Percentiles rank a stretch among this genome's conserved stretches.
Conservation (phyloP, 1,140 invertebrate genomes). For the Potamilus streckersoni region DNA sequence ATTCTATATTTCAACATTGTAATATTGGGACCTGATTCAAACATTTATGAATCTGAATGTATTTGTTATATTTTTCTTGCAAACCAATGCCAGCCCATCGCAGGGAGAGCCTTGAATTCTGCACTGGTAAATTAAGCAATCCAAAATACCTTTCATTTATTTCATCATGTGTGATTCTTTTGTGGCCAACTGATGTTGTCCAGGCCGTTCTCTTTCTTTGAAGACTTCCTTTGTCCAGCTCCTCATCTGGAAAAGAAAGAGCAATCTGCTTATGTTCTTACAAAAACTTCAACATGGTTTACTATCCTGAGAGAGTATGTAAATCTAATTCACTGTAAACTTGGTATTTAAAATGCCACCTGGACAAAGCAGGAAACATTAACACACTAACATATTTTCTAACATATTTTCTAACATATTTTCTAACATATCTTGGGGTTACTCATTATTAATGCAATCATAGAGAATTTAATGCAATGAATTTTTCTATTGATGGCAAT, state of each 20-base stretch:
- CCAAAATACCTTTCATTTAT: conserved; percentile 44
- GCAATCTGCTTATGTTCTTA: neutral
- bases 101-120: too few relatives aligned
- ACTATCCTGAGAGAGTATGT: neutral
- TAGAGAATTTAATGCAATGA: neutral
- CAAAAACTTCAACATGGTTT: neutral
- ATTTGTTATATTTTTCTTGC: too few relatives aligned
- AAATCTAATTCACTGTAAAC: neutral
- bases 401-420: neutral
- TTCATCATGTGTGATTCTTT: conserved; percentile 47
- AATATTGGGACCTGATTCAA: too few relatives aligned
- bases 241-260: conserved; percentile 34
- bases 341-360: neutral
- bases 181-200: conserved; percentile 51
- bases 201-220: conserved; percentile 56
- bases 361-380: neutral
- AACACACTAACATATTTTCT: neutral
- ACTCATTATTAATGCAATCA: neutral
- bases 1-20: too few relatives aligned
- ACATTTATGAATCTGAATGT: too few relatives aligned
- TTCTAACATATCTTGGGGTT: too few relatives aligned
- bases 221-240: conserved; percentile 40
- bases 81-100: too few relatives aligned
- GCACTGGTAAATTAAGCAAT: too few relatives aligned
- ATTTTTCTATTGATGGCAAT: too few relatives aligned